Evolutionary conservation across 2,888 invertebrate genomes (phyloP).

Genomic region (Dasysyrphus albostriatus): DNA sequence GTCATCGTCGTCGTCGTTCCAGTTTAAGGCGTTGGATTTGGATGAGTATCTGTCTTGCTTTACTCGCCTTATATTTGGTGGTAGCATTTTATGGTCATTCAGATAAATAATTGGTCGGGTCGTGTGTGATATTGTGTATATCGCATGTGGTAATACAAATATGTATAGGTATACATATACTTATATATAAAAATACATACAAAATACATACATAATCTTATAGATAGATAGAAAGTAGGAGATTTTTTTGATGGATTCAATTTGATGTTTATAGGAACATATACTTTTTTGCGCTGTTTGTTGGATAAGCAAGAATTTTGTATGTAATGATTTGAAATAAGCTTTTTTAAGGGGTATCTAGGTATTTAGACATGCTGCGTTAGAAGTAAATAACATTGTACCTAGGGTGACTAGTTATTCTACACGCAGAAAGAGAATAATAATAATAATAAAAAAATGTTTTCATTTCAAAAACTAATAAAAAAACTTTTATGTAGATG

Average conservation of each 20-base stretch:
- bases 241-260: conserved; percentile 50
- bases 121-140: conserved; percentile 39
- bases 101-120: conserved; percentile 57
- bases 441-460: conserved; percentile 6
- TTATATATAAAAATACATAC: neutral
- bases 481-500: neutral
- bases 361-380: conserved; percentile 10
- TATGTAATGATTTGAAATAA: conserved; percentile 28
- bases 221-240: conserved; percentile 38
- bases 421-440: neutral
- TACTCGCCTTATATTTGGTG: conserved; percentile 58
- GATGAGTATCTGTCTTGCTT: conserved; percentile 43
- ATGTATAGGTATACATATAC: neutral
- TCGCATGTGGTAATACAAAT: conserved; percentile 11
- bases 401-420: conserved; percentile 3
- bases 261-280: conserved; percentile 31
- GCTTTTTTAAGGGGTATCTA: conserved; percentile 23
- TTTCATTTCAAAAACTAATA: conserved; percentile 14
- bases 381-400: conserved; percentile 15
- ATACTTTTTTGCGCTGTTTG: conserved; percentile 36
- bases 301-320: conserved; percentile 14
- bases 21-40: conserved; percentile 49
- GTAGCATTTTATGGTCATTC: conserved; percentile 71
- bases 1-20: conserved; percentile 42
- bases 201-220: conserved; percentile 21